These are phyloP conservation scores for Hyalella azteca DNA, from an alignment of 2,888 invertebrate genomes.

Conservation along the genomic window DNA sequence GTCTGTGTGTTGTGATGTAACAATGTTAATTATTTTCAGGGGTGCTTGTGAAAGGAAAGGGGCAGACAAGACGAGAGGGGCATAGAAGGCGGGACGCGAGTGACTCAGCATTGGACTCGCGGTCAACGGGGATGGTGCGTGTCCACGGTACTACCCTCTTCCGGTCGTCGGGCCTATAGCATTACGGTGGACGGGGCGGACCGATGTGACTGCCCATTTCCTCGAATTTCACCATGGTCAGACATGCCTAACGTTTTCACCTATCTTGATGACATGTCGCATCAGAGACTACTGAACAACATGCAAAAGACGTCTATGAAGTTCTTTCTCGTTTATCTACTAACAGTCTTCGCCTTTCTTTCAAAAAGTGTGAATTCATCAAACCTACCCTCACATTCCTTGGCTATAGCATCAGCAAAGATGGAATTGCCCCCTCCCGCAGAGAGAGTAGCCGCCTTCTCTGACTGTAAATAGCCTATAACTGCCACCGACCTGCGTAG, in stretches of 20 bases:
- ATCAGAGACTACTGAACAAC: constrained; percentile 6
- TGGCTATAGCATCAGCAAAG: background rate
- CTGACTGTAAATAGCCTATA: background rate
- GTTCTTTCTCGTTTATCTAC: background rate
- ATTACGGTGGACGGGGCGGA: too few species aligned
- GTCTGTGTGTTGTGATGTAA: too few species aligned
- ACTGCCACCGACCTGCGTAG: background rate
- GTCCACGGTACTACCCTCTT: too few species aligned
- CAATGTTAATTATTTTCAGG: too few species aligned
- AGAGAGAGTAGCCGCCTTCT: constrained; percentile 9
- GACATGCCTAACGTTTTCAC: background rate
- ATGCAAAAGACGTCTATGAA: background rate
- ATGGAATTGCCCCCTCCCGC: constrained; percentile 8
- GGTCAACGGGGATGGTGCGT: too few species aligned
- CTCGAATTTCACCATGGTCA: too few species aligned
- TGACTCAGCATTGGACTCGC: too few species aligned
- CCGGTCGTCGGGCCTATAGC: too few species aligned
- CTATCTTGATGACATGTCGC: constrained; percentile 27
- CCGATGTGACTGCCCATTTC: too few species aligned
- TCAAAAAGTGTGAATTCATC: constrained; percentile 35
- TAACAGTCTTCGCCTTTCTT: constrained; percentile 23
- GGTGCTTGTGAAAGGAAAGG: too few species aligned
- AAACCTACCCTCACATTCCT: background rate
- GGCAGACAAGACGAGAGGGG: too few species aligned
- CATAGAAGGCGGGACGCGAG: too few species aligned